These are phyloP conservation scores for Dilophus febrilis DNA, from an alignment of 2,888 invertebrate genomes.

Conservation along the genomic window DNA sequence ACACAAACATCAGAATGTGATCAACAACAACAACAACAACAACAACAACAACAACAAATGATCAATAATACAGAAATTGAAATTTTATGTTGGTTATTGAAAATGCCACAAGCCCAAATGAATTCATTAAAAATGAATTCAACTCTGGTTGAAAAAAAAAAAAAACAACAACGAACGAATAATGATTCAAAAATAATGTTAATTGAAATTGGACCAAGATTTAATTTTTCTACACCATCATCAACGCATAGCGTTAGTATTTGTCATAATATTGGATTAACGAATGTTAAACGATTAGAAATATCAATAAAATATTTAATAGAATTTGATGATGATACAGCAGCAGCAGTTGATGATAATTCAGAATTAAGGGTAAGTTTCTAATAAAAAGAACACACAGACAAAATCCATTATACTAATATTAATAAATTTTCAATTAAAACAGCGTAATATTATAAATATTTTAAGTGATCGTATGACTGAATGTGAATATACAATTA, in stretches of 20 bases:
- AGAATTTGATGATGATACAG: conserved; percentile 28
- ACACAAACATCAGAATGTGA: conserved; percentile 25
- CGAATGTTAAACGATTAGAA: conserved; percentile 63
- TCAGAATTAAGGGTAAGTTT: too few species aligned
- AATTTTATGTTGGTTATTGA: conserved; percentile 61
- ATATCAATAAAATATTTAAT: conserved; percentile 61
- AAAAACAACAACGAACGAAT: too few species aligned
- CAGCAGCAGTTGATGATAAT: conserved; percentile 23
- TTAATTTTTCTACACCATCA: conserved; percentile 89
- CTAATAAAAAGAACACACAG: too few species aligned
- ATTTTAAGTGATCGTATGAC: conserved; percentile 91
- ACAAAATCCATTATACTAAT: not conserved
- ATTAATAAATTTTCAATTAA: not conserved
- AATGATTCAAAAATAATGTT: conserved; percentile 33
- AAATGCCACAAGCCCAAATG: conserved; percentile 44
- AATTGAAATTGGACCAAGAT: conserved; percentile 82
- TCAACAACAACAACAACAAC: conserved; percentile 38
- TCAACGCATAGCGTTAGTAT: conserved; percentile 94
- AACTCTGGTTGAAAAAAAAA: conserved; percentile 30
- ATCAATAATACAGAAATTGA: too few species aligned
- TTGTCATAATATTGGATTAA: conserved; percentile 66
- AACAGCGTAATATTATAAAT: too few species aligned
- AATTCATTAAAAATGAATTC: conserved; percentile 38
- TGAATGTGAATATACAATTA: conserved; percentile 60
- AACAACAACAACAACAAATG: too few species aligned